Evolutionary conservation across 2,888 invertebrate species (phyloP).

Genomic region (Saturnia japonica): DNA sequence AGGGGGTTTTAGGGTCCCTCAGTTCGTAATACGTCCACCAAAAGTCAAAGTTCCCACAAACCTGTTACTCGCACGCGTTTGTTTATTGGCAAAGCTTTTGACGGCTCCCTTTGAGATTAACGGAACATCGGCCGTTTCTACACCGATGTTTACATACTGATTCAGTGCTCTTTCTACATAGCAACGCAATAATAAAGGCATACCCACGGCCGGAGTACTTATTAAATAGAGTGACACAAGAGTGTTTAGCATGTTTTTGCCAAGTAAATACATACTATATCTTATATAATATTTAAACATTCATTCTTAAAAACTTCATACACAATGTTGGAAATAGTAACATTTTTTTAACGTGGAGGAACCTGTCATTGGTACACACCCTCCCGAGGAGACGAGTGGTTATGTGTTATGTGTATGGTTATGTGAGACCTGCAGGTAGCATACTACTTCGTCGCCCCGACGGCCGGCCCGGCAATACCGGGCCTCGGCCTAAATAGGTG

Average conservation of each 20-base stretch:
- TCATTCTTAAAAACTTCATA: background rate
- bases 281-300: background rate
- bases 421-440: too few relatives aligned
- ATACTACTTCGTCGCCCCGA: too few relatives aligned
- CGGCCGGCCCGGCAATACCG: too few relatives aligned
- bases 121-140: slow-evolving; percentile 13
- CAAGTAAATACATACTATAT: background rate
- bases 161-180: slow-evolving; percentile 17
- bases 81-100: slow-evolving; percentile 48
- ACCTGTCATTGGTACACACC: too few relatives aligned
- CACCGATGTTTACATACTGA: slow-evolving; percentile 20
- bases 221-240: slow-evolving; percentile 4
- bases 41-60: slow-evolving; percentile 22
- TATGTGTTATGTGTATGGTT: too few relatives aligned
- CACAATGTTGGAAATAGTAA: background rate
- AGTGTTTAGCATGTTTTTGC: slow-evolving; percentile 6
- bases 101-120: slow-evolving; percentile 40
- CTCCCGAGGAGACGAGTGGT: too few relatives aligned
- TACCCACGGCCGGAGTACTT: background rate
- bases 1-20: background rate
- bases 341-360: too few relatives aligned
- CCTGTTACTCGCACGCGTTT: slow-evolving; percentile 26
- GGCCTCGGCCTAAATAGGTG: too few relatives aligned
- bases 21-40: background rate
- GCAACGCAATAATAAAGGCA: slow-evolving; percentile 7